These are phyloP conservation scores for Sebastes variabilis DNA, from an alignment of 2,797 vertebrate genomes.

Conservation along the genomic window DNA sequence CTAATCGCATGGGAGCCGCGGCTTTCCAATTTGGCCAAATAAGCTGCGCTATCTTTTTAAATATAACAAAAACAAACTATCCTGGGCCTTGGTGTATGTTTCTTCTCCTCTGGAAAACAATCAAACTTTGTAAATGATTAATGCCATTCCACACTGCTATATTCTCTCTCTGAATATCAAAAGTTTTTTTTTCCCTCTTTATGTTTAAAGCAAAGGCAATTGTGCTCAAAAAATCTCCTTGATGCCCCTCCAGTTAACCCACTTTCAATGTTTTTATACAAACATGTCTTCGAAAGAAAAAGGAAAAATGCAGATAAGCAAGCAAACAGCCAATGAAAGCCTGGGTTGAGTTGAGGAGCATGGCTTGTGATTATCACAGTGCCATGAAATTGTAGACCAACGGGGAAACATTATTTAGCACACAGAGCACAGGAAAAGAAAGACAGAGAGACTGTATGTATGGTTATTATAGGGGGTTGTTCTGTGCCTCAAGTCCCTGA, in stretches of 20 bases:
- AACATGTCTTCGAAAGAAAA: conserved; percentile 75
- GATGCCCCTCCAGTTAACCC: conserved; percentile 84
- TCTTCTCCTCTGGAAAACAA: conserved; percentile 85
- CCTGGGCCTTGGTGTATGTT: conserved; percentile 78
- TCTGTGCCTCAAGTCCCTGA: conserved; percentile 14
- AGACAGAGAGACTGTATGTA: not conserved
- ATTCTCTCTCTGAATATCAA: conserved; percentile 84
- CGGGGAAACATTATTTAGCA: conserved; percentile 57
- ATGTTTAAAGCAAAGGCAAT: conserved; percentile 81
- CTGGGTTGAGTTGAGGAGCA: conserved; percentile 54
- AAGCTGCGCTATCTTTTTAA: conserved; percentile 76
- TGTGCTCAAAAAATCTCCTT: conserved; percentile 84
- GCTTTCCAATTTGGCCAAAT: conserved; percentile 82
- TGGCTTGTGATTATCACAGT: conserved; percentile 60
- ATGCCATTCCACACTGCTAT: conserved; percentile 76
- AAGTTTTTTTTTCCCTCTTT: conserved; percentile 62
- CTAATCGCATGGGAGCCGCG: conserved; percentile 81
- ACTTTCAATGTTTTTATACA: conserved; percentile 80
- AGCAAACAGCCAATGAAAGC: conserved; percentile 70
- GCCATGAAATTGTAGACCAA: conserved; percentile 50
- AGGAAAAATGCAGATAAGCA: conserved; percentile 60
- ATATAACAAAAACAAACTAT: conserved; percentile 83
- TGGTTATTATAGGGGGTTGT: not conserved
- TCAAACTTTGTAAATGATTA: conserved; percentile 86
- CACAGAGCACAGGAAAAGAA: conserved; percentile 25